Base-by-base conservation (phyloP, 1,140 invertebrate species). In the Lethrus apterus region DNA sequence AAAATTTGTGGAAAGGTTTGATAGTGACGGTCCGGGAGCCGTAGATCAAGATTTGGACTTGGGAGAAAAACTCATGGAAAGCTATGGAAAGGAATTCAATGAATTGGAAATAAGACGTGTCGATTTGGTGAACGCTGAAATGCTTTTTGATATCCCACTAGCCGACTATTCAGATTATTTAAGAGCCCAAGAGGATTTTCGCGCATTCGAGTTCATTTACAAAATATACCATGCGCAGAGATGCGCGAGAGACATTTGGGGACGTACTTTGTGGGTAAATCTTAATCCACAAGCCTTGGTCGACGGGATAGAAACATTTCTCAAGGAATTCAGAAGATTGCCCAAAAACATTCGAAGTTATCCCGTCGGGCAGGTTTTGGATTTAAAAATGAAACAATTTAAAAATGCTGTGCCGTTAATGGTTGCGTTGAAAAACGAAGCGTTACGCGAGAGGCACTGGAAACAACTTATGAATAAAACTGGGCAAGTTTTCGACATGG, bases 381-480 rank as follows among this genome's bases (percentile, higher is more conserved):
- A 90, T 50, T 62, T 76, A 2, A 83, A 81, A 55, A 89, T 95
- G 87, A 89, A 85, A 55, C 81, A 86, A 54, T 94, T 94, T 66
- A 87, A 87, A 62, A 81, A 81, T 54, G 82, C 88, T 0, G 79
- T 94, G 4, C 89, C 90, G 0, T 64, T 95, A 13, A 92, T 93
- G 78, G 81, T 91, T 8, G 87, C 91, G 36, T 63, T 95, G 19
- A 93, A 93, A 64, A 86, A 93, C 65, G 89, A 94, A 58, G 88
- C 90, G 1, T 77, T 94, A 62, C 66, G 89, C 21, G 85, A 89
- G 46, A 73, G 89, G 21, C 91, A 94, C 69, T 94, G 90, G 90
- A 78, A 80, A 46, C 78, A 87, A 52, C 65, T 95, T 17, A 93
- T 93, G 89, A 66, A 75, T 4, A 89, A 87, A 65, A 94, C 90